Base-by-base conservation (phyloP, 2,113 vertebrate species). In the Cryptotis parvus region DNA sequence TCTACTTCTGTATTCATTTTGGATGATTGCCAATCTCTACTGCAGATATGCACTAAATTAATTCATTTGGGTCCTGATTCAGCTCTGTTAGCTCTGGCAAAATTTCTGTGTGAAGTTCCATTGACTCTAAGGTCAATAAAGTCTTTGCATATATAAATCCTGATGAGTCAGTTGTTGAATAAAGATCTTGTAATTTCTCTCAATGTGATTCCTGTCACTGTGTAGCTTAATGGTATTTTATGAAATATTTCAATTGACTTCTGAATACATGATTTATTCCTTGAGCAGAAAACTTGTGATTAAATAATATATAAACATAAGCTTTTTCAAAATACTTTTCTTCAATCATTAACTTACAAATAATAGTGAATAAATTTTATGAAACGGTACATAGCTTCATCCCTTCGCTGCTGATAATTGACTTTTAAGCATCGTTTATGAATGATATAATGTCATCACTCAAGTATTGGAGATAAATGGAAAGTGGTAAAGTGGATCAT, bases 91-190 rank as follows among this genome's bases (percentile, higher is more conserved):
- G 86, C 86, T 90, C 52, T 96, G 75, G 63, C 66, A 95, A 89
- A 92, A 92, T 91, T 90, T 90, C 83, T 95, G 79, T 70, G 70
- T 91, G 80, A 94, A 90, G 39, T 95, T 94, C 76, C 52, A 90
- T 84, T 94, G 95, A 94, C 92, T 91, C 76, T 58, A 78, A 95
- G 94, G 94, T 96, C 94, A 96, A 96, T 94, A 96, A 91, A 83
- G 83, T 80, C 79, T 90, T 94, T 93, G 92, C 88, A 94, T 94
- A 90, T 72, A 90, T 91, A 95, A 94, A 90, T 95, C 80, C 15
- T 93, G 92, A 91, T 95, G 79, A 93, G 68, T 92, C 92, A 91
- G 79, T 35, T 69, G 52, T 73, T 95, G 72, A 91, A 88, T 87
- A 96, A 85, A 33, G 90, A 83, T 74, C 76, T 89, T 79, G 37